Percentiles rank a stretch among this genome's conserved stretches.
phyloP scores from a whole-genome alignment of 2,113 vertebrate genomes.

The Chunga burmeisteri region DNA sequence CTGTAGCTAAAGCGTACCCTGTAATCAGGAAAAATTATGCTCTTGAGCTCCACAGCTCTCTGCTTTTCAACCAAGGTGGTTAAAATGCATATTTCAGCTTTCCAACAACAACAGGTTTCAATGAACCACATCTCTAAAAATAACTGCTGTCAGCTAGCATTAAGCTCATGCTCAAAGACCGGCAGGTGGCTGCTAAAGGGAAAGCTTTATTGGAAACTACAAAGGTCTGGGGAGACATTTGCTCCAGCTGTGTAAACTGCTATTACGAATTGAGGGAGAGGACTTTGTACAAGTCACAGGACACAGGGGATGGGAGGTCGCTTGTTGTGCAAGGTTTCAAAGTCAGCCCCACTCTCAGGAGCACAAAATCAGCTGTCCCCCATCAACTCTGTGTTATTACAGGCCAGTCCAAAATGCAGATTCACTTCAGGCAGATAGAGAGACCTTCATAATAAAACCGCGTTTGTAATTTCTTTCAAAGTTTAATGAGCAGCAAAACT shows the following conservation, averaged over 20 bases:
- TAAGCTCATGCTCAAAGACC: constrained; percentile 40
- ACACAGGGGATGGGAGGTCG: background rate
- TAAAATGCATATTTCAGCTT: constrained; percentile 50
- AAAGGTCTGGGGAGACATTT: constrained; percentile 39
- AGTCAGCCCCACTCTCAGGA: background rate
- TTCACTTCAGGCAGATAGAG: background rate
- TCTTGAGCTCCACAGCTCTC: constrained; percentile 27
- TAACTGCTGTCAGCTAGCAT: constrained; percentile 60
- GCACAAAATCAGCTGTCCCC: background rate
- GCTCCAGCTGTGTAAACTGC: constrained; percentile 41
- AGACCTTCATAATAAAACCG: background rate
- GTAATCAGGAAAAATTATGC: constrained; percentile 65
- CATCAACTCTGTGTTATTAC: background rate
- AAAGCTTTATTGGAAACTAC: constrained; percentile 45
- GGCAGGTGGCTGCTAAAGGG: constrained; percentile 58
- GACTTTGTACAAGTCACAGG: background rate
- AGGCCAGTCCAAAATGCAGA: background rate
- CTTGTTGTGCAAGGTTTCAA: background rate
- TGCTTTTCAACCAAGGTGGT: constrained; percentile 53
- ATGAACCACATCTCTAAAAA: constrained; percentile 59
- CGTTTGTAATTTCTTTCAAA: background rate
- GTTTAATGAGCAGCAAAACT: background rate
- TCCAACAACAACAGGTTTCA: constrained; percentile 63
- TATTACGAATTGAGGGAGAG: background rate
- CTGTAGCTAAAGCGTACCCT: constrained; percentile 15